Evolutionary conservation across 2,113 vertebrate genomes (phyloP), one percentile per base, ranked within the genome.

Genomic region (Aspidoscelis tigris): DNA sequence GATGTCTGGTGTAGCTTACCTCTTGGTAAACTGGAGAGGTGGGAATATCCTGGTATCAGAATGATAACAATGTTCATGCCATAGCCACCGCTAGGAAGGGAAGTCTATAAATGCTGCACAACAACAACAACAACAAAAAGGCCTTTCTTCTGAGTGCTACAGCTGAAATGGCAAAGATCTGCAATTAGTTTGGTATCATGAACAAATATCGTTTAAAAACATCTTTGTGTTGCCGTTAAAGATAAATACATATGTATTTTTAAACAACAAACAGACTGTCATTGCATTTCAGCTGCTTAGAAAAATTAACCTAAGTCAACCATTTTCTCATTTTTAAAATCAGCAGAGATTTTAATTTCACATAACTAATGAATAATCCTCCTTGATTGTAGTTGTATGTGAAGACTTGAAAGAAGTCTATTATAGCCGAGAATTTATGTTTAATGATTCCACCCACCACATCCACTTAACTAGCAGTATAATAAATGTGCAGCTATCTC

Each of bases 401-500:
- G 43, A 82, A 81, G 43, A 87, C 83, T 69, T 84, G 65, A 86
- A 88, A 76, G 85, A 88, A 16, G 65, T 85, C 85, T 90, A 39
- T 84, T 88, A 68, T 26, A 90, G 77, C 74, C 85, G 55, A 87
- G 9, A 88, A 85, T 85, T 76, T 82, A 7, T 86, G 76, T 85
- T 88, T 88, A 89, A 90, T 83, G 86, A 87, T 78, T 88, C 81
- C 84, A 82, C 81, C 82, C 84, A 89, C 88, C 66, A 8, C 82
- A 74, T 87, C 64, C 83, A 12, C 84, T 83, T 76, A 89, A 82
- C 24, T 83, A 78, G 65, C 82, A 89, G 74, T 77, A 74, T 89
- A 91, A 89, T 87, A 87, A 90, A 87, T 83, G 84, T 79, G 24
- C 72, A 82, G 68, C 72, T 26, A 4, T 69, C 41, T 84, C 73